Evolutionary conservation across 2,113 vertebrate genomes (phyloP).

Genomic region (Erythrocercus mccallii): DNA sequence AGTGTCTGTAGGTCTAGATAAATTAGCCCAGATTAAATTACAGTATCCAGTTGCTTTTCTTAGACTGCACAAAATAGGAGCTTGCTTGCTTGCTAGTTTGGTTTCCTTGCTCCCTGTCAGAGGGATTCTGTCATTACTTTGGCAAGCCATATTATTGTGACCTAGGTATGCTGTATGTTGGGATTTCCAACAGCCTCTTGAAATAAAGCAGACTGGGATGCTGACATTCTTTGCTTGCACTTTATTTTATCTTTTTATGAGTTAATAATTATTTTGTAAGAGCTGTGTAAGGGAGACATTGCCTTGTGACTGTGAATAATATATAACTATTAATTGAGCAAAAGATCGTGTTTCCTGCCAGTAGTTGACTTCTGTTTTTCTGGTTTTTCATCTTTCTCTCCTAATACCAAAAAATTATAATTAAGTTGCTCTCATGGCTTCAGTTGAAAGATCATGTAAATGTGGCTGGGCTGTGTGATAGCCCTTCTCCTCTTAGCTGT

Average conservation of each 20-base stretch:
- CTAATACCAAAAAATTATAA: background rate
- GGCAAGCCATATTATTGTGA: accelerated
- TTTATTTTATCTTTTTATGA: background rate
- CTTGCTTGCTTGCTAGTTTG: background rate
- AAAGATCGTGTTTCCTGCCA: background rate
- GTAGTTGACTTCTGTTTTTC: background rate
- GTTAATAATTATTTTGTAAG: background rate
- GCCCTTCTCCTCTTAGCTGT: background rate
- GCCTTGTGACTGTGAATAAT: background rate
- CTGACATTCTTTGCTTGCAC: background rate
- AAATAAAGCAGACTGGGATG: background rate
- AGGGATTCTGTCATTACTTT: background rate
- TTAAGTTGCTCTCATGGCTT: background rate
- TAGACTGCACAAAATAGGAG: background rate
- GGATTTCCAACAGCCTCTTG: background rate
- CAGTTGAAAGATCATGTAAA: slow-evolving; percentile 36
- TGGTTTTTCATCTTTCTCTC: background rate
- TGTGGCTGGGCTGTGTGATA: background rate
- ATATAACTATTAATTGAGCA: background rate
- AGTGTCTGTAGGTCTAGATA: background rate
- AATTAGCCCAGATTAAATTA: background rate
- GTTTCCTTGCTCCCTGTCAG: background rate
- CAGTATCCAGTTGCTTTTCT: background rate
- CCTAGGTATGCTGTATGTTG: background rate
- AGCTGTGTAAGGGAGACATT: background rate